phyloP scores from a whole-genome alignment of 2,888 invertebrate genomes.

The Smittia sp. region DNA sequence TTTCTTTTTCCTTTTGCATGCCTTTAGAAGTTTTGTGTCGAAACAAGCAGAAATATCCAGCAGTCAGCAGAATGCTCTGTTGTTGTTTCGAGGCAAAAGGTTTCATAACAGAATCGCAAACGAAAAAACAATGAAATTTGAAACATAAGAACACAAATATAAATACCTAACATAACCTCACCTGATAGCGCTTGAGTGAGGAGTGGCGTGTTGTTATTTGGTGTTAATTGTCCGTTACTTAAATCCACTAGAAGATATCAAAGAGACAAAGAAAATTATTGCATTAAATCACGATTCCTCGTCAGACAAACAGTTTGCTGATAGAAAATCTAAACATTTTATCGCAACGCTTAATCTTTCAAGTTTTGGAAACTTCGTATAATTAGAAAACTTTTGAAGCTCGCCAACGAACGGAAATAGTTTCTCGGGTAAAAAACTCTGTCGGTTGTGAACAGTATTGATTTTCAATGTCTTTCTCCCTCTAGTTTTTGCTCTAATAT shows the following conservation, averaged over 20 bases:
- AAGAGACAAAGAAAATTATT: slow-evolving; percentile 41
- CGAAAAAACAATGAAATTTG: slow-evolving; percentile 28
- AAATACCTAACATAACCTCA: slow-evolving; percentile 55
- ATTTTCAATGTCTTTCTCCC: slow-evolving; percentile 13
- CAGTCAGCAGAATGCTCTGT: too few species aligned
- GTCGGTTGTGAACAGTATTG: slow-evolving; percentile 12
- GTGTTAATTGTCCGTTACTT: slow-evolving; percentile 92
- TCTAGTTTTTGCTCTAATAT: neutral
- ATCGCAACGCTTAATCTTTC: slow-evolving; percentile 16
- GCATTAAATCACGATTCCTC: neutral
- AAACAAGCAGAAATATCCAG: too few species aligned
- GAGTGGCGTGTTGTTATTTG: slow-evolving; percentile 93
- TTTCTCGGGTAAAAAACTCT: neutral
- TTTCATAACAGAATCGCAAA: slow-evolving; percentile 38
- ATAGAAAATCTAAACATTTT: slow-evolving; percentile 4
- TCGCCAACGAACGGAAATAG: neutral
- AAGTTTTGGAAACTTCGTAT: slow-evolving; percentile 1
- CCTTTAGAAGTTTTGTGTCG: too few species aligned
- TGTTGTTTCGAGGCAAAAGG: neutral
- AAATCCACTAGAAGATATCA: slow-evolving; percentile 76
- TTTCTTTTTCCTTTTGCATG: too few species aligned
- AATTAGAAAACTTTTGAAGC: slow-evolving; percentile 17
- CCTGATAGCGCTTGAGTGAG: slow-evolving; percentile 95
- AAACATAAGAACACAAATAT: slow-evolving; percentile 40
- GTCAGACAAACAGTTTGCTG: neutral